Evolutionary conservation across 1,140 invertebrate genomes (phyloP), one percentile per base, ranked within the genome.

Genomic region (Hylyphantes graminicola): DNA sequence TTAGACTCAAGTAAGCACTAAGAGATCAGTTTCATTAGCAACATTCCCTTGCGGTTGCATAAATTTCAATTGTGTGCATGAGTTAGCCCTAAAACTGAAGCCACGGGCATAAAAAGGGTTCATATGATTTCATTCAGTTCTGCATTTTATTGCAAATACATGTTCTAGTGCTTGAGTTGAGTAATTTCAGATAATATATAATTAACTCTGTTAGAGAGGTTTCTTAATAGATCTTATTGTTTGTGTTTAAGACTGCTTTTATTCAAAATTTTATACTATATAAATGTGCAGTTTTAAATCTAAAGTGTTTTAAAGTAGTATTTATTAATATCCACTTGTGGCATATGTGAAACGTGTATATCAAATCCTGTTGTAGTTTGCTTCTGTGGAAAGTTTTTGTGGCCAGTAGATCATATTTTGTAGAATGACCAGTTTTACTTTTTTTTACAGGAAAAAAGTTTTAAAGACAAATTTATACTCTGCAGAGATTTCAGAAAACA

Each of bases 381-480:
- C 72, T 54, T 68, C 19, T 75, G 72, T 75, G 80, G 80, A 73
- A 65, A 75, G 80, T 83, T 83, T 75, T 75, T 67, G 80, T 83
- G 80, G 80, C 72, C 61, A 74, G 70, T 83, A 83, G 80, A 82
- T 50, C 9, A 35, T 35, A 35, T 35, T 35, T 59, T 51, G 64
- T 72, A 61, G 68, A 75, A 63, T 72, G 67, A 70, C 67, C 59
- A 80, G 55, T 59, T 80, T 59, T 17, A 48, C 6, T 80, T 35
- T 35, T 15, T 17, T 17, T 75, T 7, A 73, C 15, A 35, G 59
- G 15, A 12, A 21, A 48, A 61, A 59, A 35, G 35, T 35, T 35
- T 35, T 35, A 35, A 35, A 35, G 35, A 35, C 35, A 35, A 35
- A 35, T 35, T 35, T 35, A 35, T 35, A 35, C 35, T 35, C 35